Percentiles rank a stretch among this genome's conserved stretches.
These are phyloP conservation scores for Accipiter cooperii DNA, from an alignment of 2,113 vertebrate genomes.

Conservation along the genomic window DNA sequence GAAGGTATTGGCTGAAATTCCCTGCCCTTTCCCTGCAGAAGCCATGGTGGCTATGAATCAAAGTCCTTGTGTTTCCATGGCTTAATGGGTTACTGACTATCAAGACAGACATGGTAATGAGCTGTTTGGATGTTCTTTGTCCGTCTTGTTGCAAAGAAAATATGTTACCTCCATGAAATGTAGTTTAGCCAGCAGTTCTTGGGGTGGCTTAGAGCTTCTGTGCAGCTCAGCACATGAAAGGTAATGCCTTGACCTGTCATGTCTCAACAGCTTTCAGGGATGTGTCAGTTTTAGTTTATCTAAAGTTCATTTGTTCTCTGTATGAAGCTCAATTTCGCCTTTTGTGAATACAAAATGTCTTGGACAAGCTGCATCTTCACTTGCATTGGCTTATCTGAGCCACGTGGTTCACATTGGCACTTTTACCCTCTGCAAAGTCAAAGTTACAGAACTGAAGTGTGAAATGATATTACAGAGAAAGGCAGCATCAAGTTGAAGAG, in stretches of 20 bases:
- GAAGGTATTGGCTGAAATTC: background rate
- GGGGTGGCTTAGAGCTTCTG: background rate
- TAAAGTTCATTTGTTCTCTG: background rate
- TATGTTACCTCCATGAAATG: background rate
- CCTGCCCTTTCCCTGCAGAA: background rate
- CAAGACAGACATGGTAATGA: accelerated
- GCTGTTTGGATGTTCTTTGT: background rate
- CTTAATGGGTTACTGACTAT: background rate
- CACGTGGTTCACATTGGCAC: background rate
- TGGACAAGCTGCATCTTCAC: background rate
- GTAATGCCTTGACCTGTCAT: background rate
- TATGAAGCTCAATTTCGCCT: background rate
- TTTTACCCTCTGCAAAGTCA: background rate
- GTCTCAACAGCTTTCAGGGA: background rate
- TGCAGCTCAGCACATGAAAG: background rate
- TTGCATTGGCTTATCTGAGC: background rate
- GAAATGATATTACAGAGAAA: background rate
- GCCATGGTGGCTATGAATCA: background rate
- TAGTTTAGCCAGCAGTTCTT: background rate
- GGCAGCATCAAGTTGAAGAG: background rate
- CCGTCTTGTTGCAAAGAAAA: background rate
- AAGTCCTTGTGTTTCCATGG: background rate
- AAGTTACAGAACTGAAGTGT: background rate
- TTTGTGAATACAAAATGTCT: background rate
- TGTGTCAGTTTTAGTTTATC: background rate